Evolutionary conservation across 2,888 invertebrate genomes (phyloP).

Genomic region (Aleiodes leptofemur): DNA sequence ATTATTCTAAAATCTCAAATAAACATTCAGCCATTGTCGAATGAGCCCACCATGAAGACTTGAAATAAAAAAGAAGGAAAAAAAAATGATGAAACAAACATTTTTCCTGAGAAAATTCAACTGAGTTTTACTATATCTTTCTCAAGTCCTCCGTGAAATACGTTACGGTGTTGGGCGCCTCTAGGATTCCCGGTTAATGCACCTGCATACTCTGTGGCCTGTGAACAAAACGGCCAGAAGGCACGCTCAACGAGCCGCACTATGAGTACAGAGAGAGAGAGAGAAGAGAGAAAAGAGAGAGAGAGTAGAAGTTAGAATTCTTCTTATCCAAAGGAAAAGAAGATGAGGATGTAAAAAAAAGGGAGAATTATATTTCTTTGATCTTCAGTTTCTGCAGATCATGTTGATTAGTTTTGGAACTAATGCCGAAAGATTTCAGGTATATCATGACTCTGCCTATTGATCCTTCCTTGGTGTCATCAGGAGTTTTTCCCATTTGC

Average conservation of each 20-base stretch:
- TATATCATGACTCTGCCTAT: background rate
- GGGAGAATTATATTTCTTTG: constrained; percentile 1
- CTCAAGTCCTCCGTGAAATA: constrained; percentile 52
- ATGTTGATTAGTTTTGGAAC: constrained; percentile 26
- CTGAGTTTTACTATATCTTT: constrained; percentile 44
- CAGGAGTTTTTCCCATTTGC: too few relatives aligned
- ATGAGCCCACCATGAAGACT: background rate
- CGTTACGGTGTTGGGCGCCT: constrained; percentile 66
- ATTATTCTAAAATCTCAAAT: too few relatives aligned
- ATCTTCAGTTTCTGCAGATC: constrained; percentile 14
- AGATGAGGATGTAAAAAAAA: constrained; percentile 11
- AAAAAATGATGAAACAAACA: background rate
- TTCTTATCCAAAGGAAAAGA: background rate
- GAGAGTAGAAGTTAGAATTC: constrained; percentile 15
- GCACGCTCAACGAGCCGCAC: constrained; percentile 34
- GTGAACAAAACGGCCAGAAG: constrained; percentile 62
- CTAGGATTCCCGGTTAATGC: constrained; percentile 71
- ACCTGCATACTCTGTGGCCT: constrained; percentile 68
- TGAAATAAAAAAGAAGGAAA: background rate
- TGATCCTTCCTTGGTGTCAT: too few relatives aligned
- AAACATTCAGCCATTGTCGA: background rate
- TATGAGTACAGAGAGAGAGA: constrained; percentile 11
- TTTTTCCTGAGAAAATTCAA: constrained; percentile 33
- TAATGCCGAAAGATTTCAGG: constrained; percentile 12
- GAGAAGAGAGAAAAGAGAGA: constrained; percentile 36